Conservation (phyloP, 35 echinoderm and acorn worm genomes). For the Strongylocentrotus purpuratus region DNA sequence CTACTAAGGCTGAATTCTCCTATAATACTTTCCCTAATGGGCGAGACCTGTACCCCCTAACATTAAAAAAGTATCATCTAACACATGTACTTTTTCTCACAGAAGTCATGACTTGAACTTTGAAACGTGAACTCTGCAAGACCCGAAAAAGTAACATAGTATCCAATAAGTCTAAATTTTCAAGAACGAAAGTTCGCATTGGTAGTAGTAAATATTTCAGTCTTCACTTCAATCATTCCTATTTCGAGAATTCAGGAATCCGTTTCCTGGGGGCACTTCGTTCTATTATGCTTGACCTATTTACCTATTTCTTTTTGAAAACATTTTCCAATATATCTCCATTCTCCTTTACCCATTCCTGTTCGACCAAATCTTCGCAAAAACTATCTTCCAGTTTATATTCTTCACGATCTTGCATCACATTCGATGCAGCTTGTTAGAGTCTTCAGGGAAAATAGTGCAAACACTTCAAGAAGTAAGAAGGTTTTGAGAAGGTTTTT, state of each 20-base stretch:
- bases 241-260: neutral
- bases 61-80: no score
- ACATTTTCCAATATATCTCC: neutral
- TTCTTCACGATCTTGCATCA: no score
- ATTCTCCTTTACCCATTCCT: no score
- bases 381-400: no score
- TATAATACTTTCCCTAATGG: no score
- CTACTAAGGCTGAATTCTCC: no score
- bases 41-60: no score
- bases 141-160: neutral
- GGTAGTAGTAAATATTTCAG: neutral
- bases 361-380: no score
- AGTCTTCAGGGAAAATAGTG: no score
- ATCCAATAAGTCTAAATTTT: neutral
- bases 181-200: neutral
- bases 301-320: conserved; percentile 1
- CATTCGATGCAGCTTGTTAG: no score
- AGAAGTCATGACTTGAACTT: neutral
- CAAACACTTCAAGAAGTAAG: no score
- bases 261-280: neutral
- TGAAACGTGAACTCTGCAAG: neutral
- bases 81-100: neutral
- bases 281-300: neutral
- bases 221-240: neutral
- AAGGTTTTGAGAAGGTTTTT: no score